These are phyloP conservation scores for Riparia riparia DNA, from an alignment of 2,113 vertebrate species.

Conservation along the genomic window DNA sequence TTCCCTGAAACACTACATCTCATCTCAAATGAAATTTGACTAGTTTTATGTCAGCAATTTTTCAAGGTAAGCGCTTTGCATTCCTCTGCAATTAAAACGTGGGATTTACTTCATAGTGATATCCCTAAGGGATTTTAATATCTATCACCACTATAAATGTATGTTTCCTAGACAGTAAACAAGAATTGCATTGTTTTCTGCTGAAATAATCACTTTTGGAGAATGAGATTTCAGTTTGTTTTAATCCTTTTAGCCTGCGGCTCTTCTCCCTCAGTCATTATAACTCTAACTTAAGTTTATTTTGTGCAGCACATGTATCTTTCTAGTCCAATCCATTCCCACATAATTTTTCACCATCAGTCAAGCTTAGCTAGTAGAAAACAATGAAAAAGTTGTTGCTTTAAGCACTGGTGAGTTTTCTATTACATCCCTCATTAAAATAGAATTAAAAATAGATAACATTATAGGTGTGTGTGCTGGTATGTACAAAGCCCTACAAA, in stretches of 20 bases:
- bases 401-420: constrained; percentile 32
- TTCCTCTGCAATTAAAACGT: constrained; percentile 35
- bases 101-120: neutral
- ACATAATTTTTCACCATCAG: neutral
- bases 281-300: constrained; percentile 15
- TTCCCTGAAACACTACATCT: neutral
- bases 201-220: constrained; percentile 39
- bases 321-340: constrained; percentile 2
- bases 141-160: constrained; percentile 21
- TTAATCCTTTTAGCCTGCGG: neutral
- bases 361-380: neutral
- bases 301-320: neutral
- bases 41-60: neutral
- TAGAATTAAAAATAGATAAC: constrained; percentile 11
- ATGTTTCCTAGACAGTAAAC: constrained; percentile 27
- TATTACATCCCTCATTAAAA: constrained; percentile 50
- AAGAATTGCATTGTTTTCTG: neutral
- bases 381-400: constrained; percentile 5
- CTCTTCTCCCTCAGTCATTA: neutral
- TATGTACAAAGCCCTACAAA: neutral
- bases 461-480: neutral
- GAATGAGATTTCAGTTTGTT: constrained; percentile 6
- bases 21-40: neutral
- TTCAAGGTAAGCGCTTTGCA: neutral
- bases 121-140: neutral